Percentiles rank a stretch among this genome's conserved stretches.
Evolutionary conservation across 1,140 invertebrate genomes (phyloP).

Genomic region (Sinonovacula constricta): DNA sequence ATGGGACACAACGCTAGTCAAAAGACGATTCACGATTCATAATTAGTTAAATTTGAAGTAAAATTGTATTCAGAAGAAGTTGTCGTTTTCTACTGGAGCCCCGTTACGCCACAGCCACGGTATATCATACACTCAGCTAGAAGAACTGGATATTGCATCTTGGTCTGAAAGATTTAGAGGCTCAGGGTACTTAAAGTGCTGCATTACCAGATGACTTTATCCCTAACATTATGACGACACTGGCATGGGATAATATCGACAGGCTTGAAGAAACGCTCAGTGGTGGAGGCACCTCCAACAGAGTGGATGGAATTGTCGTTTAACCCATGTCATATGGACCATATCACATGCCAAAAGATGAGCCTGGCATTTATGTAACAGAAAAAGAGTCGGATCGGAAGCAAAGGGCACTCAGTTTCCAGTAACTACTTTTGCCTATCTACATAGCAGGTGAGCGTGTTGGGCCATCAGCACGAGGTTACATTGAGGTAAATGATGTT

Average conservation of each 20-base stretch:
- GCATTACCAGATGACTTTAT: neutral
- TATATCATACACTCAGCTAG: neutral
- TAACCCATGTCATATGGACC: constrained; percentile 4
- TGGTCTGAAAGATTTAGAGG: neutral
- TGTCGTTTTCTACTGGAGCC: too few relatives aligned
- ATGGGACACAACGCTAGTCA: too few relatives aligned
- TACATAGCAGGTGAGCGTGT: too few relatives aligned
- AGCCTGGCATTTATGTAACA: neutral
- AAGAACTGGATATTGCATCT: neutral
- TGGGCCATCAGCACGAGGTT: too few relatives aligned
- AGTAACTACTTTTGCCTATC: neutral
- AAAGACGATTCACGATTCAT: too few relatives aligned
- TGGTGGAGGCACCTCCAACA: constrained; percentile 25
- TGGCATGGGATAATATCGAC: constrained; percentile 30
- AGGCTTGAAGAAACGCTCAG: constrained; percentile 29
- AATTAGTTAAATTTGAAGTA: too few relatives aligned
- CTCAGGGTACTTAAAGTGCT: neutral
- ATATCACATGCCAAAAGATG: neutral
- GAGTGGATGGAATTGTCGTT: constrained; percentile 28
- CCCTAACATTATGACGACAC: constrained; percentile 3
- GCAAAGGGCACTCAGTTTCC: neutral
- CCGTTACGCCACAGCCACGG: too few relatives aligned
- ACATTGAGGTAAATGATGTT: too few relatives aligned
- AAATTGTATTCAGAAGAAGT: too few relatives aligned
- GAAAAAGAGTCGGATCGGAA: neutral